Evolutionary conservation across 2,888 invertebrate genomes (phyloP), one percentile per base, ranked within the genome.

Genomic region (Epinotia bilunana): DNA sequence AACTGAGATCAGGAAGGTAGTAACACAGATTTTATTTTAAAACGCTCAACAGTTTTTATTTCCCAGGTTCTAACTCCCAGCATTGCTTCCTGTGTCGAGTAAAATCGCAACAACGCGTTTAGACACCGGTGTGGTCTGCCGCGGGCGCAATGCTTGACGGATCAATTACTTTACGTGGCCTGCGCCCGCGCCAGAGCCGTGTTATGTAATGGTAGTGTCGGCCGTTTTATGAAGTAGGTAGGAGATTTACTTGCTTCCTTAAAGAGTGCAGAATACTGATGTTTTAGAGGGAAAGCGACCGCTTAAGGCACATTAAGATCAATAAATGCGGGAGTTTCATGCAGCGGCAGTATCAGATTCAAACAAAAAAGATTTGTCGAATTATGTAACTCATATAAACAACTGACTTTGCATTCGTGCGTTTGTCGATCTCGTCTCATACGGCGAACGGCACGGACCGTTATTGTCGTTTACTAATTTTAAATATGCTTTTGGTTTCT

Each of bases 51-150:
- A 53, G 23, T 46, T 68, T 43, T 60, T 39, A 46, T 60, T 23
- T 46, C 60, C 58, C 58, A n/a, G 7, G 4, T 11, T 18, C n/a
- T 18, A 0, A 20, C 39, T 43, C 20, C 77, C 81, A 81, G 77
- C 74, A 16, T 58, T 58, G 68, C 69, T 69, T 69, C 69, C 69
- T 69, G 72, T 67, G 78, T 78, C 74, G 79, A 78, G 80, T 78
- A 79, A 80, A 78, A 82, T 82, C 79, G 87, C 86, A 83, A 87
- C 82, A 86, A 82, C 83, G 84, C 80, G 84, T 83, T 82, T 81
- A 78, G 81, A 79, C 72, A 70, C 77, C 83, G 79, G 90, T 90
- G 91, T 90, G 91, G 90, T 91, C 91, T 80, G 83, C 84, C 88
- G 70, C 74, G 46, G 70, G 74, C 84, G 80, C 82, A 79, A 86